A percentile compares a stretch with the other conserved stretches of the same genome.
Conservation (phyloP, 2,888 invertebrate species). For the Callosobruchus maculatus region DNA sequence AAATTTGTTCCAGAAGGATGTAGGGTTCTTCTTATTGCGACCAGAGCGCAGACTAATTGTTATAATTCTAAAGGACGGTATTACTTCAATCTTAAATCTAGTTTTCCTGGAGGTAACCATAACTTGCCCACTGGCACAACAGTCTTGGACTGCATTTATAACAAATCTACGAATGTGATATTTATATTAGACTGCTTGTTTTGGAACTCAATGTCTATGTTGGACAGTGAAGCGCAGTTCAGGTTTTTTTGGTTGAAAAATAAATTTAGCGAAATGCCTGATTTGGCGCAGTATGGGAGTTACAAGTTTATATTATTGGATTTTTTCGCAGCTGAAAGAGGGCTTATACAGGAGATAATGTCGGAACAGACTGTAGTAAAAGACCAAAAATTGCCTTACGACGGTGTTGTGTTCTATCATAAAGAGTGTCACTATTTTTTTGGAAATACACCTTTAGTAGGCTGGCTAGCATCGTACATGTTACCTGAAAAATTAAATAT, state of each 20-base stretch:
- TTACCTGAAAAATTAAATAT: slow-evolving; percentile 68
- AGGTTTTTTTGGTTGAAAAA: slow-evolving; percentile 79
- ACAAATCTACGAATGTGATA: slow-evolving; percentile 57
- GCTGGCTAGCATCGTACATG: slow-evolving; percentile 91
- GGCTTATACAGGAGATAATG: slow-evolving; percentile 51
- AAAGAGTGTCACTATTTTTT: slow-evolving; percentile 69
- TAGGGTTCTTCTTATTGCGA: slow-evolving; percentile 77
- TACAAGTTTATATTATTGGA: slow-evolving; percentile 54
- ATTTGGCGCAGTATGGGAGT: slow-evolving; percentile 43
- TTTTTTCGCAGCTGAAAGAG: slow-evolving; percentile 48
- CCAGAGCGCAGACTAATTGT: slow-evolving; percentile 39
- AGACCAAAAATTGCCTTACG: slow-evolving; percentile 56
- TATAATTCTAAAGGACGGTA: slow-evolving; percentile 21
- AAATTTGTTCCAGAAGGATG: slow-evolving; percentile 81
- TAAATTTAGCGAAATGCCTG: slow-evolving; percentile 65
- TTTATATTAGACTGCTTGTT: slow-evolving; percentile 80
- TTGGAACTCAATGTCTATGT: slow-evolving; percentile 71
- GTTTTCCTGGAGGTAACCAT: slow-evolving; percentile 66
- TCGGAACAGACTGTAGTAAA: slow-evolving; percentile 42
- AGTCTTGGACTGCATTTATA: slow-evolving; percentile 82
- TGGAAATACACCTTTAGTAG: slow-evolving; percentile 82
- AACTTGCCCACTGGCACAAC: slow-evolving; percentile 49
- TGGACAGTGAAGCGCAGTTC: slow-evolving; percentile 75
- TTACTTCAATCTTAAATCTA: slow-evolving; percentile 54
- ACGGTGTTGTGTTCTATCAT: slow-evolving; percentile 92